Conservation (phyloP, 2,797 vertebrate species). For the Allobates femoralis region DNA sequence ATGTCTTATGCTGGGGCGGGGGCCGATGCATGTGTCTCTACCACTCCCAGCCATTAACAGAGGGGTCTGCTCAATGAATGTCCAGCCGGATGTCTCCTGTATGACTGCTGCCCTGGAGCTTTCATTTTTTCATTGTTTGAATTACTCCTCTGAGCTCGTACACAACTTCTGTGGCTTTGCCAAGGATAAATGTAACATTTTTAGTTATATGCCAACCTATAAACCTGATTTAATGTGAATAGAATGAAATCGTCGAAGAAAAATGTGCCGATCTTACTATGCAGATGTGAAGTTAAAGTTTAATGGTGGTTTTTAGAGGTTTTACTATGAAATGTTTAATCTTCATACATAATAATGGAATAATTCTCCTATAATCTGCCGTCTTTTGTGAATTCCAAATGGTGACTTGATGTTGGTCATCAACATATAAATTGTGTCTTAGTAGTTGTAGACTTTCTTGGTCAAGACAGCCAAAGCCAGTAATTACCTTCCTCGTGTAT, state of each 20-base stretch:
- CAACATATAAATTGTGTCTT: conserved; percentile 15
- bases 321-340: neutral
- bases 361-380: neutral
- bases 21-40: neutral
- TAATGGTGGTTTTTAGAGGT: neutral
- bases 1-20: neutral
- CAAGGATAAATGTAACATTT: neutral
- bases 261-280: neutral
- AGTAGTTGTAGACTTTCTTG: neutral
- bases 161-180: conserved; percentile 1
- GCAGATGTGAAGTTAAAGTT: conserved; percentile 17
- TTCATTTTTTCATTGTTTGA: neutral
- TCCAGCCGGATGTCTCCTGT: neutral
- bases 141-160: too few relatives aligned
- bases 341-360: conserved; percentile 1
- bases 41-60: neutral
- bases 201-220: neutral
- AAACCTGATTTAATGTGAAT: neutral
- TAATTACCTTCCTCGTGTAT: neutral
- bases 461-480: neutral
- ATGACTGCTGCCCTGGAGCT: neutral
- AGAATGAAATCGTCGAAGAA: neutral
- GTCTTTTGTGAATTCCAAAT: conserved; percentile 8
- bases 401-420: neutral
- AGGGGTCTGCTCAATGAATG: neutral